Evolutionary conservation across 1,140 invertebrate species (phyloP), one percentile per base, ranked within the genome.

Genomic region (Phocides pigmalion): DNA sequence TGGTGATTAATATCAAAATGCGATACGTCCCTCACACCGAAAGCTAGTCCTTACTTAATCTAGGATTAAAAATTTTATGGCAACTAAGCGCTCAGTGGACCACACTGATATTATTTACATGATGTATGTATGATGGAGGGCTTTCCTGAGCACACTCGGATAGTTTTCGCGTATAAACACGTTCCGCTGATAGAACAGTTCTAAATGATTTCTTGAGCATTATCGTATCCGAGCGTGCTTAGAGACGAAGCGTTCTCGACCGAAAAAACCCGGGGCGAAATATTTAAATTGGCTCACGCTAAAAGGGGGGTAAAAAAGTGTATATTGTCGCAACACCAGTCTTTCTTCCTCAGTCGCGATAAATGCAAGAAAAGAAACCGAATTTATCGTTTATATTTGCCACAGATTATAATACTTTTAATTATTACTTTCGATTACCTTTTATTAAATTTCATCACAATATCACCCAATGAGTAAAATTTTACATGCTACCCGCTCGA

Each of bases 41-140:
- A 76, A 79, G 74, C 68, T 74, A 64, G 75, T 75, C 70, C 72
- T 84, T 81, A 90, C 81, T 81, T 83, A 74, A 76, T 81, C 86
- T 90, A 90, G 79, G 77, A 79, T 79, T 87, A 87, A 80, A 73
- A 79, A 83, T 82, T 88, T 84, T 90, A 90, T 90, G 88, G 88
- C 88, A 90, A 90, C 88, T 83, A 90, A 88, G 84, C 86, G 75
- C 66, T 87, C 86, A 88, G 88, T 83, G 85, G 49, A 66, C 51
- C 56, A 62, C 84, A 85, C 86, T 83, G 84, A 88, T 68, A 68
- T 80, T 89, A 88, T 90, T 82, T 89, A 90, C 86, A 90, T 64
- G 51, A 62, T 59, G 59, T 67, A 76, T 67, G 63, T 46, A 47
- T 47, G 62, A 62, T 39, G 28, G 58, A 22, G 51, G n/a, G 58